Base-by-base conservation (phyloP, 2,888 invertebrate genomes). In the Plagodis pulveraria region DNA sequence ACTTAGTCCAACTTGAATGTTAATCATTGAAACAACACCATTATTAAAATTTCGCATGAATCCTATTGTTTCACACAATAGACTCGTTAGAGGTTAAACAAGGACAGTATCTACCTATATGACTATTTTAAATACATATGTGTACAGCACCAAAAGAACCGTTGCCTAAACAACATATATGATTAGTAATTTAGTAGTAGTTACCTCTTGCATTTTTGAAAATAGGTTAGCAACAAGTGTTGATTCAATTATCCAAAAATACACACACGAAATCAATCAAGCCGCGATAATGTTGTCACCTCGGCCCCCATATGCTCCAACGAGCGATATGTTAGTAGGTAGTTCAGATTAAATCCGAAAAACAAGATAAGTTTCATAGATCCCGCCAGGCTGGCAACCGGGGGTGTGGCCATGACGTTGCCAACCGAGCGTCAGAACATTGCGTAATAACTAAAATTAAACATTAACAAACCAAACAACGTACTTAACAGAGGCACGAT, bases 391-490 rank as follows among this genome's bases (percentile, higher is more conserved):
- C 72, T 82, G 73, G 83, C 76, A 84, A 83, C 83, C 51, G 73
- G 84, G 78, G 91, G 91, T 86, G 90, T 84, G 91, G 86, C 79
- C 72, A 67, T 88, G 86, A 89, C 89, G 90, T 68, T 43, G 54
- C 47, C 45, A 38, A 45, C 58, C 56, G 33, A n/a, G 66, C 84
- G 80, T 84, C 81, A 83, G 50, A 52, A 42, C 58, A 62, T 81
- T 83, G 66, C 76, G 75, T 64, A 83, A 83, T 67, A 38, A 65
- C 63, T 74, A 74, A 76, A 74, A 68, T 70, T 73, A 72, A 67
- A 69, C 58, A 60, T 61, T 55, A 55, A 54, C 48, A 56, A 49
- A 46, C 56, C 58, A 56, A 65, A 64, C 62, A 58, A 47, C 52
- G 34, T 50, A 56, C 48, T 63, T 48, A 59, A 47, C 51, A 62